Percentiles rank a stretch among this genome's conserved stretches.
These are phyloP conservation scores for Charina bottae DNA, from an alignment of 2,113 vertebrate species.

Conservation along the genomic window DNA sequence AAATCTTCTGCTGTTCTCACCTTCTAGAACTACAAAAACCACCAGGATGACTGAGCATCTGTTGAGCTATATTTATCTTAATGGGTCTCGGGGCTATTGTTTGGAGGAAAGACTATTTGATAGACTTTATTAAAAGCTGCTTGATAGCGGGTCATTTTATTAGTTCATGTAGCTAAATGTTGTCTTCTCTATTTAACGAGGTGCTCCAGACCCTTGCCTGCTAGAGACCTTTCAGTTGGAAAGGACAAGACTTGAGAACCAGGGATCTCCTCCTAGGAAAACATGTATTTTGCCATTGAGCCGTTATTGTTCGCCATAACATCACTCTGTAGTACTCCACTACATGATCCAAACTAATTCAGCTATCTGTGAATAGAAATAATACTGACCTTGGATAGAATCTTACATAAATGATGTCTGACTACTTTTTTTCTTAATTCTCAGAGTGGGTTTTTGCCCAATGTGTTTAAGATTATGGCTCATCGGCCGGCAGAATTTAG, in stretches of 20 bases:
- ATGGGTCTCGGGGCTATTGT: background rate
- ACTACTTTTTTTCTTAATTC: conserved; percentile 12
- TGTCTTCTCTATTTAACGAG: background rate
- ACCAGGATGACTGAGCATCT: background rate
- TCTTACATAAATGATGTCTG: background rate
- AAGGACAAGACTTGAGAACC: background rate
- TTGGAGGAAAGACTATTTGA: background rate
- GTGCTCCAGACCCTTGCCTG: background rate
- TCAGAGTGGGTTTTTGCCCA: conserved; percentile 83
- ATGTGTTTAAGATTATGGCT: conserved; percentile 81
- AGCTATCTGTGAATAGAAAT: background rate
- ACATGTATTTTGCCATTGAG: background rate
- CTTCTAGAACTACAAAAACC: background rate
- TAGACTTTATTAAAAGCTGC: background rate
- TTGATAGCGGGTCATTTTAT: background rate
- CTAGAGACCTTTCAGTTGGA: background rate
- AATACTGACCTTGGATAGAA: background rate
- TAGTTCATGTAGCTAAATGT: background rate
- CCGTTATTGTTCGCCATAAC: background rate
- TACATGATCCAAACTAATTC: background rate
- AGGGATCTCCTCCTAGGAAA: background rate
- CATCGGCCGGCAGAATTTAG: conserved; percentile 83
- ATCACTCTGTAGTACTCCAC: background rate
- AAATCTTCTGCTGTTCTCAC: background rate
- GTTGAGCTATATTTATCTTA: background rate